Percentiles rank a stretch among this genome's conserved stretches.
phyloP scores from a whole-genome alignment of 2,113 vertebrate genomes.

The Chascanopsetta lugubris region DNA sequence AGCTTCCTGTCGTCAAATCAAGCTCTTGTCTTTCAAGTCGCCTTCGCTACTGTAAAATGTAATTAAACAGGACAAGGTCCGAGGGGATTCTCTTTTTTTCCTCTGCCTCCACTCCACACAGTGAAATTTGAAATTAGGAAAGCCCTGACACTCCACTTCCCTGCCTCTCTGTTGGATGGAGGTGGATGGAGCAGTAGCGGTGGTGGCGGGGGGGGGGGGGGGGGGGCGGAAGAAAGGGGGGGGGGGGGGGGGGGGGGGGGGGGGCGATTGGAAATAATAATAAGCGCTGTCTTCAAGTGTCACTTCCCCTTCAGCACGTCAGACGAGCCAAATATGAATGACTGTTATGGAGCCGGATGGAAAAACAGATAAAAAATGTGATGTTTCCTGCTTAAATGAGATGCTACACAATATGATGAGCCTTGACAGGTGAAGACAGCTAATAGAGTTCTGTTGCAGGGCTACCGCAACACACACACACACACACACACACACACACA shows the following conservation, averaged over 20 bases:
- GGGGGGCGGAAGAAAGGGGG: background rate
- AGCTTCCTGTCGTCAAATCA: conserved; percentile 68
- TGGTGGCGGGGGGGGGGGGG: background rate
- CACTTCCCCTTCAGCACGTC: conserved; percentile 63
- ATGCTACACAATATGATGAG: conserved; percentile 65
- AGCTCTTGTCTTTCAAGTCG: conserved; percentile 79
- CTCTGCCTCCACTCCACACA: conserved; percentile 79
- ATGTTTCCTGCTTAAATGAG: conserved; percentile 73
- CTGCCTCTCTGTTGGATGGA: conserved; percentile 57
- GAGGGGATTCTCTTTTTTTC: conserved; percentile 68
- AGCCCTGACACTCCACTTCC: conserved; percentile 70
- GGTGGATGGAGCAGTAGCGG: background rate
- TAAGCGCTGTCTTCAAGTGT: conserved; percentile 65
- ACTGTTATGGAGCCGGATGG: conserved; percentile 60
- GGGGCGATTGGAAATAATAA: conserved; percentile 55
- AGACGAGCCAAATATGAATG: conserved; percentile 71
- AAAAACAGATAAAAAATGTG: conserved; percentile 53
- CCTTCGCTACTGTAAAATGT: conserved; percentile 77
- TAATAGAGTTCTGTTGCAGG: conserved; percentile 74
- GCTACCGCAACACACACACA: conserved; percentile 31
- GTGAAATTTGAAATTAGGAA: conserved; percentile 80
- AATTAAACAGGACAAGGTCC: conserved; percentile 83
- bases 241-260: background rate
- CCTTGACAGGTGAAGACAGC: conserved; percentile 62
- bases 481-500: conserved; percentile 13